Conservation (phyloP, 1,140 invertebrate genomes). For the Drosophila persimilis region DNA sequence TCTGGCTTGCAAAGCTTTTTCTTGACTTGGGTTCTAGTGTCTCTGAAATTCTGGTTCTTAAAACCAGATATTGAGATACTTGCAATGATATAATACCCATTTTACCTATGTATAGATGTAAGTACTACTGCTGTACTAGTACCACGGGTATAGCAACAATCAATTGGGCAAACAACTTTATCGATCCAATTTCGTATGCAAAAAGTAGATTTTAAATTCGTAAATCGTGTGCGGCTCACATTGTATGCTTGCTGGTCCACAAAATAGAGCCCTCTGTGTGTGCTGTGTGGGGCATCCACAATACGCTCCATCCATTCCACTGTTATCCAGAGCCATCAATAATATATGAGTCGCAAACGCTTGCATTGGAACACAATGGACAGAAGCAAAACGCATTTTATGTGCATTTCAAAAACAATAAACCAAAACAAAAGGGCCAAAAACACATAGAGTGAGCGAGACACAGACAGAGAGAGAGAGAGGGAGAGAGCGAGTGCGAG, state of each 20-base stretch:
- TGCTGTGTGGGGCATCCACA: background rate
- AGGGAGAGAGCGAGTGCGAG: background rate
- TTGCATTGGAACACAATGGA: constrained; percentile 39
- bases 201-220: background rate
- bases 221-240: constrained; percentile 6
- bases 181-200: too few relatives aligned
- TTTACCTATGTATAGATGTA: too few relatives aligned
- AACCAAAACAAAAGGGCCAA: constrained; percentile 67
- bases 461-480: constrained; percentile 13
- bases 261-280: constrained; percentile 12
- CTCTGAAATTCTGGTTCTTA: too few relatives aligned
- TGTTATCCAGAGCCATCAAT: constrained; percentile 50
- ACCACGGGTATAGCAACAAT: too few relatives aligned
- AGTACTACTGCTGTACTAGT: too few relatives aligned
- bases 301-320: constrained; percentile 10
- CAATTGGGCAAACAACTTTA: too few relatives aligned
- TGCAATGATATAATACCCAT: too few relatives aligned
- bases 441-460: constrained; percentile 19
- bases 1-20: too few relatives aligned
- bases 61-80: too few relatives aligned
- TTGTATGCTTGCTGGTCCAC: background rate
- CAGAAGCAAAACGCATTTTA: constrained; percentile 59
- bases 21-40: too few relatives aligned
- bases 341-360: constrained; percentile 55
- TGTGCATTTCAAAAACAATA: constrained; percentile 72